Evolutionary conservation across 2,113 vertebrate species (phyloP).

Genomic region (Perca flavescens): DNA sequence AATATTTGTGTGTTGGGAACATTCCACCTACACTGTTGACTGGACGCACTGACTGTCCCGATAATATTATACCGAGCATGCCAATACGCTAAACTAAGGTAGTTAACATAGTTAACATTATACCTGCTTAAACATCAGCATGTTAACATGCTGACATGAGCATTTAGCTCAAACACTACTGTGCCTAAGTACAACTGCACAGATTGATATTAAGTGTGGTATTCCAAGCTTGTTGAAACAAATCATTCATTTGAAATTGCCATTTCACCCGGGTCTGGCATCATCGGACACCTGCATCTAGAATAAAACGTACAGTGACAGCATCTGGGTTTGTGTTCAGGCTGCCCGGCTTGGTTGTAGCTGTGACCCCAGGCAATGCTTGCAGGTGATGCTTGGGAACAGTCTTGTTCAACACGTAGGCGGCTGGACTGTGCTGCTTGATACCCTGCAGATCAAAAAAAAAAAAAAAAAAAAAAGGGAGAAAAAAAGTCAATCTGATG

Average conservation of each 20-base stretch:
- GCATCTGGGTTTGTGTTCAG: slow-evolving; percentile 83
- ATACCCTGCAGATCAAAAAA: slow-evolving; percentile 82
- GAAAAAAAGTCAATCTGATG: not conserved
- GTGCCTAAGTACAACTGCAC: not conserved
- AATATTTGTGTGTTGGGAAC: not conserved
- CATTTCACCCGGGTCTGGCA: not conserved
- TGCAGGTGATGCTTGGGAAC: slow-evolving; percentile 87
- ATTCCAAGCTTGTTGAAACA: not conserved
- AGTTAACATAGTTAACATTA: not conserved
- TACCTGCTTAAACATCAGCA: not conserved
- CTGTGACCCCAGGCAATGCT: slow-evolving; percentile 45
- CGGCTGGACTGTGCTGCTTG: slow-evolving; percentile 89
- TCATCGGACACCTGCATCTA: not conserved
- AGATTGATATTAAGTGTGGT: not conserved
- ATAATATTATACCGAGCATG: not conserved
- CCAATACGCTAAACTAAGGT: not conserved
- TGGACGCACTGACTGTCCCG: not conserved
- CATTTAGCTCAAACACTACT: not conserved
- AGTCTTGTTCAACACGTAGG: slow-evolving; percentile 95
- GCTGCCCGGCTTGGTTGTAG: slow-evolving; percentile 79
- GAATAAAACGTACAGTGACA: slow-evolving; percentile 80
- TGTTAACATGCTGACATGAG: not conserved
- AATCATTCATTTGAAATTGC: not conserved
- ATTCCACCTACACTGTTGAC: not conserved
- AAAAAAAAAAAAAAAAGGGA: not conserved